Percentiles rank a stretch among this genome's conserved stretches.
phyloP scores from a whole-genome alignment of 2,888 invertebrate genomes.

The Acleris holmiana region DNA sequence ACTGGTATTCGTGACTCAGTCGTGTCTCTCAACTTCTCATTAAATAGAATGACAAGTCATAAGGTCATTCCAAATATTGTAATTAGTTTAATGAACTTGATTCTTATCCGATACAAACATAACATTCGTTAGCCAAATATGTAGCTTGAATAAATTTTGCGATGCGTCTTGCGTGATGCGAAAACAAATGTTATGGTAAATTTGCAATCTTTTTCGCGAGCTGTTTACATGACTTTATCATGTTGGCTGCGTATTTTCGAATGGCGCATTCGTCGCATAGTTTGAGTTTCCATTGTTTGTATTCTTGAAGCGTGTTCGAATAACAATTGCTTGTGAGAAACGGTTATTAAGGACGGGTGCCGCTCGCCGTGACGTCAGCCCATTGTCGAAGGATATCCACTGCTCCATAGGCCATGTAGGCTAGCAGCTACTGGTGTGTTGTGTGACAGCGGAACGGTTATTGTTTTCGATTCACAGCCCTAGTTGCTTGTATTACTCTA shows the following conservation, averaged over 20 bases:
- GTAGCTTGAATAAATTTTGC: constrained; percentile 6
- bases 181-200: constrained; percentile 19
- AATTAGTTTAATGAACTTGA: constrained; percentile 30
- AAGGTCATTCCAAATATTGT: constrained; percentile 19
- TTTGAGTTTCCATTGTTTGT: constrained; percentile 46
- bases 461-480: constrained; percentile 23
- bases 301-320: constrained; percentile 43
- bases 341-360: constrained; percentile 37
- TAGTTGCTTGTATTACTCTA: neutral
- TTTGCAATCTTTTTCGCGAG: constrained; percentile 8
- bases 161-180: constrained; percentile 14
- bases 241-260: constrained; percentile 22
- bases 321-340: constrained; percentile 36
- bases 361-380: constrained; percentile 35
- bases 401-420: constrained; percentile 18
- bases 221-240: constrained; percentile 25
- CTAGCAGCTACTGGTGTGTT: constrained; percentile 14
- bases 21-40: constrained; percentile 20
- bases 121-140: constrained; percentile 10
- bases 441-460: constrained; percentile 24
- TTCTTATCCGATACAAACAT: constrained; percentile 9
- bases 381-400: constrained; percentile 31
- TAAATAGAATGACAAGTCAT: constrained; percentile 29
- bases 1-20: constrained; percentile 28
- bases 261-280: constrained; percentile 26